These are phyloP conservation scores for Channallabes apus DNA, from an alignment of 2,797 vertebrate genomes.

Conservation along the genomic window DNA sequence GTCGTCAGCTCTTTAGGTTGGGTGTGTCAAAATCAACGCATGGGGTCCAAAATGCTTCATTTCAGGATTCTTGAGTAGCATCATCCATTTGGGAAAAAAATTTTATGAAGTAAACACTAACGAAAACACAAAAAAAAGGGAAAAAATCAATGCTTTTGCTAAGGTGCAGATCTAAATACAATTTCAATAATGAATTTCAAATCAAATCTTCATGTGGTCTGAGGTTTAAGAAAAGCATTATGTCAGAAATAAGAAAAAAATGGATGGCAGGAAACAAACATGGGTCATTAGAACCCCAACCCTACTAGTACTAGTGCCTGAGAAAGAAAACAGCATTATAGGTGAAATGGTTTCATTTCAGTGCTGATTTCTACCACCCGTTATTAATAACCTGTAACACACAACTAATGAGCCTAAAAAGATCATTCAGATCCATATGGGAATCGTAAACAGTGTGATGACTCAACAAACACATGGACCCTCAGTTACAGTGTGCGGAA, in stretches of 20 bases:
- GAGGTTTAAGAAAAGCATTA: not conserved
- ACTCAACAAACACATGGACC: constrained; percentile 58
- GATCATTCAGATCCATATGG: constrained; percentile 42
- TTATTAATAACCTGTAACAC: not conserved
- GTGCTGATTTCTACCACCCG: not conserved
- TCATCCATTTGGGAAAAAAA: not conserved
- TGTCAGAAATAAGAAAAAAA: not conserved
- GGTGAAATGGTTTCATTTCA: not conserved
- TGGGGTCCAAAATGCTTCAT: not conserved
- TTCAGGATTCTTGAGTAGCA: not conserved
- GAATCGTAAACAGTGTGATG: constrained; percentile 39
- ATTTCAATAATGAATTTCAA: not conserved
- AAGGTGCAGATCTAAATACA: not conserved
- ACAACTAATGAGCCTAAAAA: not conserved
- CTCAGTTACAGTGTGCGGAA: constrained; percentile 6
- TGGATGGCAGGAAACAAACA: not conserved
- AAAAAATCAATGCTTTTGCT: not conserved
- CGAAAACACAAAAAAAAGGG: not conserved
- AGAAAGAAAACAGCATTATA: not conserved
- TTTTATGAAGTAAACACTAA: not conserved
- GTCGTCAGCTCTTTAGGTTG: not conserved
- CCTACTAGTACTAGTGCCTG: not conserved
- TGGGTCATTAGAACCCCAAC: not conserved
- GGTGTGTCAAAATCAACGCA: not conserved
- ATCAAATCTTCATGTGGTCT: not conserved